Percentiles rank a stretch among this genome's conserved stretches.
phyloP scores from a whole-genome alignment of 1,140 invertebrate species.

The Drosophila willistoni region DNA sequence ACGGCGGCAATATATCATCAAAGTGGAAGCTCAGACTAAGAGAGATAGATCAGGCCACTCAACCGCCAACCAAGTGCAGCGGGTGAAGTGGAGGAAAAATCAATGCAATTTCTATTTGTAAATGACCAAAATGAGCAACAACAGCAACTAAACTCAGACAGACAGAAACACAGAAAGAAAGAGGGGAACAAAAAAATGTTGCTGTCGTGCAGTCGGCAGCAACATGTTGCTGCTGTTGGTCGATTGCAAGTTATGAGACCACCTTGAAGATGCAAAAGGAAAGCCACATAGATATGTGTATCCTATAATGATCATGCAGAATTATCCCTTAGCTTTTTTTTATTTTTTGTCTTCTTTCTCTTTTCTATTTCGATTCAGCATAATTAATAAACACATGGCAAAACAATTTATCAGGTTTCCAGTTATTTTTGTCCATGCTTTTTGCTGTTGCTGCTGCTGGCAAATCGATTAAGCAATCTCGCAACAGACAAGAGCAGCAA shows the following conservation, averaged over 20 bases:
- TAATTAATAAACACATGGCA: conserved; percentile 80
- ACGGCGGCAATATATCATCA: conserved; percentile 76
- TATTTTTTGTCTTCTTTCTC: not conserved
- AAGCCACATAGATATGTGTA: not conserved
- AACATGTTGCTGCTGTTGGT: conserved; percentile 27
- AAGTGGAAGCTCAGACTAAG: conserved; percentile 42
- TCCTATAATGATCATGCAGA: conserved; percentile 26
- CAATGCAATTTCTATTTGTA: conserved; percentile 82
- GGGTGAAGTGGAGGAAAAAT: conserved; percentile 43
- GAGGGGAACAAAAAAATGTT: conserved; percentile 35
- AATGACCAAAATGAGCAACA: conserved; percentile 71
- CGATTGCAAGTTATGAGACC: conserved; percentile 48
- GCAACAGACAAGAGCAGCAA: conserved; percentile 19
- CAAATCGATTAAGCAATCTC: conserved; percentile 81
- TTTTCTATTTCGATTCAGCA: conserved; percentile 71
- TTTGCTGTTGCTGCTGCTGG: conserved; percentile 42
- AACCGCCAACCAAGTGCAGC: conserved; percentile 1
- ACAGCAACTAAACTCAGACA: conserved; percentile 10
- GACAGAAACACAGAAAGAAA: not conserved
- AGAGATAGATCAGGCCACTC: conserved; percentile 37
- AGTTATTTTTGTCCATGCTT: conserved; percentile 1
- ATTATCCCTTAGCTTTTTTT: conserved; percentile 29
- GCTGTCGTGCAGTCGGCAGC: conserved; percentile 7
- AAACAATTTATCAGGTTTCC: conserved; percentile 69
- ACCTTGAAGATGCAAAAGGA: conserved; percentile 55